Base-by-base conservation (phyloP, 2,797 vertebrate genomes). In the Myoxocephalus aenaeus region DNA sequence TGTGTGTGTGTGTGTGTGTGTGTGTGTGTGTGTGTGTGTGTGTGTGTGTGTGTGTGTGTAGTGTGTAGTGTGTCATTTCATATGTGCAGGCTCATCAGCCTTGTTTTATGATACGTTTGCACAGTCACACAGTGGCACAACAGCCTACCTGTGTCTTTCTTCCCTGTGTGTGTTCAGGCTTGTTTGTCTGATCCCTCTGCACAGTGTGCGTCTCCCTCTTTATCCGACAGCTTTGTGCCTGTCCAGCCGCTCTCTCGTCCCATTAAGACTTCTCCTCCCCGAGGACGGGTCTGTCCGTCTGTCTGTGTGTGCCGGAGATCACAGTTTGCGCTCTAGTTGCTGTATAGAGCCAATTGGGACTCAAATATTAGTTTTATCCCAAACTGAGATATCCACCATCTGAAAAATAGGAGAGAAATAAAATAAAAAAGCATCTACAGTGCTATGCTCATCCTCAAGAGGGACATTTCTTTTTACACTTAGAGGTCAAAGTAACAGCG, bases 181-280 rank as follows among this genome's bases (percentile, higher is more conserved):
- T 82, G 25, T 89, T 78, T 79, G 65, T 73, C 27, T 78, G 65
- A 75, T 75, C 70, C 61, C 58, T 70, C 15, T 59, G 36, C 62
- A 7, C 53, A 14, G 44, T 15, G 18, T 29, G 63, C 66, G 18
- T 78, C 54, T 70, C 12, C 61, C 50, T 83, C 66, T 75, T 81
- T 65, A 83, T 77, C 77, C 50, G 27, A 58, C 62, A 72, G 64
- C 75, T 82, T 65, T 50, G 64, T 80, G 79, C 79, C 75, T 87
- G 87, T 86, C 81, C 78, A 69, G 74, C 65, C 62, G 4, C 70
- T 72, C 80, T 75, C 63, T 81, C 85, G 63, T 88, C 77, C 72
- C 42, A 81, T 87, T 87, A 87, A 82, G 79, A 71, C 72, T 42
- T 74, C 58, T 73, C 34, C 27, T 83, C 79, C 81, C 76, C 34